These are phyloP conservation scores for Gila orcuttii DNA, from an alignment of 2,113 vertebrate genomes.

Conservation along the genomic window DNA sequence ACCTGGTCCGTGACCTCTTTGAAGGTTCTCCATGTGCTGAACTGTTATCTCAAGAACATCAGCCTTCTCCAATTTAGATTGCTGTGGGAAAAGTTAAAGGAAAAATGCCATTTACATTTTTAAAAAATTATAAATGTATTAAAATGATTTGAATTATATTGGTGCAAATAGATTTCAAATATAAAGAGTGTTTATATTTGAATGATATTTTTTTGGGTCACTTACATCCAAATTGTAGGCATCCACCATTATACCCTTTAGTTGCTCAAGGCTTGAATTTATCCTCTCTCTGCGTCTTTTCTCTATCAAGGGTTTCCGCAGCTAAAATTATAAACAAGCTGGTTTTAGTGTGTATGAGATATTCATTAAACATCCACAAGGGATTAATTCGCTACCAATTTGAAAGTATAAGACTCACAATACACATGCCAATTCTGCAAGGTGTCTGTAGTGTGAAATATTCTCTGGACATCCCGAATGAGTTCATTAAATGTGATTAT, in stretches of 20 bases:
- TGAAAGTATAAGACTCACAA: not conserved
- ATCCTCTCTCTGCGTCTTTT: conserved; percentile 67
- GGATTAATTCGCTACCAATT: not conserved
- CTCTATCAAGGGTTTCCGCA: conserved; percentile 67
- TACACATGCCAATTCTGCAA: not conserved
- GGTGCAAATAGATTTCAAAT: not conserved
- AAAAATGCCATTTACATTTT: not conserved
- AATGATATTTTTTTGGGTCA: not conserved
- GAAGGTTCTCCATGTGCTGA: conserved; percentile 67
- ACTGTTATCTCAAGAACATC: conserved; percentile 69
- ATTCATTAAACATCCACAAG: not conserved
- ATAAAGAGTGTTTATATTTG: too few relatives aligned
- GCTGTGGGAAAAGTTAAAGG: conserved; percentile 44
- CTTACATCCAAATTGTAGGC: conserved; percentile 69
- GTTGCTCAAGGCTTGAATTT: conserved; percentile 68
- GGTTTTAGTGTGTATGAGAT: not conserved
- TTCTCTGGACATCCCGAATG: not conserved
- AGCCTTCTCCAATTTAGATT: conserved; percentile 70
- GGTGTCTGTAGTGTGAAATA: not conserved
- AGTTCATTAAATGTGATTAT: not conserved
- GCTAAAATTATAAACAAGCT: conserved; percentile 47
- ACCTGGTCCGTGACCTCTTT: conserved; percentile 53
- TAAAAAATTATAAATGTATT: too few relatives aligned
- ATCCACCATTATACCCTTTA: conserved; percentile 69
- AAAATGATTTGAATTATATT: not conserved